Conservation (phyloP, 2,113 vertebrate genomes). For the Eclectus roratus region DNA sequence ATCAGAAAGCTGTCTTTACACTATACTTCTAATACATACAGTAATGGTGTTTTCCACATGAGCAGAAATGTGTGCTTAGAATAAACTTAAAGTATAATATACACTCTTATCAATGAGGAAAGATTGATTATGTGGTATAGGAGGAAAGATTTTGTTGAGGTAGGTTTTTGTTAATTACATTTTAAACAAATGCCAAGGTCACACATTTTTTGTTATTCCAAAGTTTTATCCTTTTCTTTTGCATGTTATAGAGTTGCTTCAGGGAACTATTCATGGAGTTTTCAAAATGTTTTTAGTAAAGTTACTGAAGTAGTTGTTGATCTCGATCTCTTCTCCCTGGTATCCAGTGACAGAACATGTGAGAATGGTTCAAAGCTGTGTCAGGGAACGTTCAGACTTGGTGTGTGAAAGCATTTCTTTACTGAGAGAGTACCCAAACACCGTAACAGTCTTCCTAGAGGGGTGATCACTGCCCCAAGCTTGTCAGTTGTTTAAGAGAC, state of each 20-base stretch:
- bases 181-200: background rate
- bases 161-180: background rate
- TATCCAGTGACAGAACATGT: accelerated
- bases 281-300: background rate
- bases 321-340: background rate
- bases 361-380: background rate
- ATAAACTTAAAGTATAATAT: background rate
- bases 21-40: background rate
- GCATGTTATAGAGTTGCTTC: background rate
- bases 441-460: background rate
- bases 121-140: background rate
- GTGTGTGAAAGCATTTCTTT: background rate
- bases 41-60: background rate
- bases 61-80: background rate
- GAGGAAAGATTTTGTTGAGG: background rate
- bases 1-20: background rate
- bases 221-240: background rate
- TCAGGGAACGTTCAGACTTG: background rate
- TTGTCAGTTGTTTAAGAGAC: background rate
- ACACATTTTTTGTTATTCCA: background rate
- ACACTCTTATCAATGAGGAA: background rate
- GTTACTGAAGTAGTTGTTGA: background rate
- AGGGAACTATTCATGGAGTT: background rate
- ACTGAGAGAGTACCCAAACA: background rate
- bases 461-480: background rate